Conservation (phyloP, 2,888 invertebrate species). For the Trisateles emortualis region DNA sequence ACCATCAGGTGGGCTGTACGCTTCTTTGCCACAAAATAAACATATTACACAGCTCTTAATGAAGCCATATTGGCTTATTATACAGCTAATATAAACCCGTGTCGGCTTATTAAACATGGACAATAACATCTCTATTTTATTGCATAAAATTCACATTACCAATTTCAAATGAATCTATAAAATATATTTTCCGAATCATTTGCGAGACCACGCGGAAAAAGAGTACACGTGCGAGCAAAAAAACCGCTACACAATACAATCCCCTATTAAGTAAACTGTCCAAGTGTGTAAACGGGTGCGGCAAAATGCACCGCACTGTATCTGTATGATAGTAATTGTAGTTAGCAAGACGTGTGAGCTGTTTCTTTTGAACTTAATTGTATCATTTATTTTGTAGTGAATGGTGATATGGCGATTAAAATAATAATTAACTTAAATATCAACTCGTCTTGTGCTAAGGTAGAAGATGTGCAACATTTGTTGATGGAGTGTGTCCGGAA, state of each 20-base stretch:
- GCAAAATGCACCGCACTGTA: conserved; percentile 45
- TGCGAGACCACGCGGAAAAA: conserved; percentile 49
- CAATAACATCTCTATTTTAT: neutral
- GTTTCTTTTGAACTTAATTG: conserved; percentile 2
- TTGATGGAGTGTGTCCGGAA: too few species aligned
- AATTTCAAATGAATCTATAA: conserved; percentile 37
- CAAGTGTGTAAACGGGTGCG: conserved; percentile 54
- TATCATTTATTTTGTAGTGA: neutral
- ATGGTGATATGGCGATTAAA: neutral
- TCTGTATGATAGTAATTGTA: conserved; percentile 42
- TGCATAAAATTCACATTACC: neutral
- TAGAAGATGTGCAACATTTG: too few species aligned
- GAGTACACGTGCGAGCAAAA: conserved; percentile 51
- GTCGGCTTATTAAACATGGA: neutral
- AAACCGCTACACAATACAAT: conserved; percentile 49
- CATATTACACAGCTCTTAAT: too few species aligned
- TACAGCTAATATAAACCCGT: too few species aligned
- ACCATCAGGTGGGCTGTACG: too few species aligned
- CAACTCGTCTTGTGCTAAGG: too few species aligned
- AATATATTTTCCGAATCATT: conserved; percentile 64
- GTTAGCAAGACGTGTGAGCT: neutral
- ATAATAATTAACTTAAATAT: neutral
- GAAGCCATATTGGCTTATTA: too few species aligned
- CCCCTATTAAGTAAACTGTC: conserved; percentile 55
- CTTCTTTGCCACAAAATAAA: too few species aligned